Evolutionary conservation across 2,888 invertebrate species (phyloP).

Genomic region (Vesta saturnalis): DNA sequence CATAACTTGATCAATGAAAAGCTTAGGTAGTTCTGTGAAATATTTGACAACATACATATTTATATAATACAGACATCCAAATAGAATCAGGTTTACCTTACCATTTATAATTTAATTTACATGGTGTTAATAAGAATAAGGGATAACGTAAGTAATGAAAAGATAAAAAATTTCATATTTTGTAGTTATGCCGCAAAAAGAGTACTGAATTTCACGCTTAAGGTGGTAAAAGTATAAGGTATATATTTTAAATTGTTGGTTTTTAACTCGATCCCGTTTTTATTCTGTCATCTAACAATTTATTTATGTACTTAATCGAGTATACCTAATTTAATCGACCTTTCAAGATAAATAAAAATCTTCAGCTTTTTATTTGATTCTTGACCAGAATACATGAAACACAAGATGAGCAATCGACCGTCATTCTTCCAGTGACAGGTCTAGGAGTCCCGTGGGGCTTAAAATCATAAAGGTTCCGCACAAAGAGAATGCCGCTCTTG

Average conservation of each 20-base stretch:
- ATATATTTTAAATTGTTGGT: neutral
- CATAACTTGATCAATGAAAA: too few relatives aligned
- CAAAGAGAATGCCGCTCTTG: conserved; percentile 40
- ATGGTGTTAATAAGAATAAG: too few relatives aligned
- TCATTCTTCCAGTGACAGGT: conserved; percentile 38
- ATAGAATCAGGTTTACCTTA: too few relatives aligned
- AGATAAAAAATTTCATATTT: too few relatives aligned
- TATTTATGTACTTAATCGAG: neutral
- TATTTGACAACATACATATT: too few relatives aligned
- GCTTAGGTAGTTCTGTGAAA: too few relatives aligned
- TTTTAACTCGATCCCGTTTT: neutral
- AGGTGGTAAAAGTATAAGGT: too few relatives aligned
- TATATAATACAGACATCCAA: too few relatives aligned
- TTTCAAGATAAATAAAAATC: conserved; percentile 26
- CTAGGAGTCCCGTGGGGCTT: conserved; percentile 38
- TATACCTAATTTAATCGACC: conserved; percentile 28
- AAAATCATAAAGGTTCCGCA: conserved; percentile 40
- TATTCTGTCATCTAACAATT: neutral
- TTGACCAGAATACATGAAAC: conserved; percentile 28
- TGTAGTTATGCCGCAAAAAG: too few relatives aligned
- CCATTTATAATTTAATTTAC: too few relatives aligned
- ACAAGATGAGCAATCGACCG: conserved; percentile 38
- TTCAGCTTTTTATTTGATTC: conserved; percentile 33
- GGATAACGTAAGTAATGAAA: too few relatives aligned
- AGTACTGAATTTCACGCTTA: too few relatives aligned